Evolutionary conservation across 1,140 invertebrate genomes (phyloP).

Genomic region (Drosophila athabasca): DNA sequence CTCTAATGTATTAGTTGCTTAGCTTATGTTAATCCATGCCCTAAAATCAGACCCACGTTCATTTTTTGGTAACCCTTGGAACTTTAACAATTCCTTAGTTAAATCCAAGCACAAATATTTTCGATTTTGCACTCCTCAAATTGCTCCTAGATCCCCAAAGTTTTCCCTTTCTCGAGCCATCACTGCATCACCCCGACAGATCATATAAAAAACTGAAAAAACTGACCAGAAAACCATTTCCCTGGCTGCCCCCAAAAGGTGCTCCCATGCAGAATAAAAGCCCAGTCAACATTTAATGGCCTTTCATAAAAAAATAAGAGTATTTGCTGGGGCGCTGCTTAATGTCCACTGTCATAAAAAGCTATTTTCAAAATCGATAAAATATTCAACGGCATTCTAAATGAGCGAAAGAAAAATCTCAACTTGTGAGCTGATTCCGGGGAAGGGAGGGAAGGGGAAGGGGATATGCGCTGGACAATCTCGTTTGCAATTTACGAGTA

Average conservation of each 20-base stretch:
- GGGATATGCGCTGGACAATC: background rate
- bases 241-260: conserved; percentile 18
- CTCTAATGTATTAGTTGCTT: no score
- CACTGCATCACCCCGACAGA: background rate
- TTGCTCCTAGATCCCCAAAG: no score
- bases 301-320: conserved; percentile 22
- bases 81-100: no score
- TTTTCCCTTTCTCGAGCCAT: no score
- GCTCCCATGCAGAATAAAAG: conserved; percentile 4
- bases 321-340: conserved; percentile 17
- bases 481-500: conserved; percentile 23
- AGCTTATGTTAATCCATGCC: no score
- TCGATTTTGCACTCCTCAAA: no score
- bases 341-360: conserved; percentile 16
- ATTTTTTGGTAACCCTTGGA: no score
- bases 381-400: conserved; percentile 27
- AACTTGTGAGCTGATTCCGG: conserved; percentile 25
- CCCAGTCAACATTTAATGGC: conserved; percentile 36
- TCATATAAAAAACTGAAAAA: conserved; percentile 6
- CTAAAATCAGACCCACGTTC: no score
- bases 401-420: conserved; percentile 23
- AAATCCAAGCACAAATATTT: no score
- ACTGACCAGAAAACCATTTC: conserved; percentile 21
- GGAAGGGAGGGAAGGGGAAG: background rate
- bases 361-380: conserved; percentile 50